Evolutionary conservation across 2,888 invertebrate genomes (phyloP), one percentile per base, ranked within the genome.

Genomic region (Platycheirus rosarum): DNA sequence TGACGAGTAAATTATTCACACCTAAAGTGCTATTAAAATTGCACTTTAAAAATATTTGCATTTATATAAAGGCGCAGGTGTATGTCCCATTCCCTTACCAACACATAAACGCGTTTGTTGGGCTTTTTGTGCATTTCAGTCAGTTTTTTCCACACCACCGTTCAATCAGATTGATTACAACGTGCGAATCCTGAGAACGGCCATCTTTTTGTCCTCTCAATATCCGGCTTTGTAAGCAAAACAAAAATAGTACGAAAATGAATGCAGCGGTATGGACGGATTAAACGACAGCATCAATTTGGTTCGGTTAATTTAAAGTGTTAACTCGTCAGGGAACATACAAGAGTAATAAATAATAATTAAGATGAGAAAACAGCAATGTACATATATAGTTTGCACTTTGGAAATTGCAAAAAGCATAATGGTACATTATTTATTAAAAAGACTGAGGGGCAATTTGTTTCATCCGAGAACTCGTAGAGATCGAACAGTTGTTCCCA

Each of bases 11-110:
- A 82, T 77, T 77, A 77, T 77, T 76, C 71, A 82, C 68, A 68
- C 82, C 77, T 71, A 76, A 77, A 82, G 82, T 82, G 82, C 77
- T 82, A 77, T 82, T 82, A 82, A 82, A 82, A 82, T 71, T 82
- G 76, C 80, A 82, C 82, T 82, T 77, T 76, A 82, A 82, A 71
- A 66, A 76, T 62, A 76, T 82, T 82, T 82, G 82, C 76, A 82
- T 82, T 71, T 73, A 57, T 76, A 68, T 62, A 23, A 13, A 37
- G 20, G 11, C 40, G 35, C 71, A 48, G 35, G 66, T 46, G 16
- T 49, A 49, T 68, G 29, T 62, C 29, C 11, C 55, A 35, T 62
- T 57, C 40, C 42, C 29, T 29, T 44, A 16, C 42, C 44, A 60
- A 26, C 11, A 57, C 35, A 37, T 6, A 35, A 40, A 51, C 11